Evolutionary conservation across 2,797 vertebrate species (phyloP), one percentile per base, ranked within the genome.

Genomic region (Sebastes cheni): DNA sequence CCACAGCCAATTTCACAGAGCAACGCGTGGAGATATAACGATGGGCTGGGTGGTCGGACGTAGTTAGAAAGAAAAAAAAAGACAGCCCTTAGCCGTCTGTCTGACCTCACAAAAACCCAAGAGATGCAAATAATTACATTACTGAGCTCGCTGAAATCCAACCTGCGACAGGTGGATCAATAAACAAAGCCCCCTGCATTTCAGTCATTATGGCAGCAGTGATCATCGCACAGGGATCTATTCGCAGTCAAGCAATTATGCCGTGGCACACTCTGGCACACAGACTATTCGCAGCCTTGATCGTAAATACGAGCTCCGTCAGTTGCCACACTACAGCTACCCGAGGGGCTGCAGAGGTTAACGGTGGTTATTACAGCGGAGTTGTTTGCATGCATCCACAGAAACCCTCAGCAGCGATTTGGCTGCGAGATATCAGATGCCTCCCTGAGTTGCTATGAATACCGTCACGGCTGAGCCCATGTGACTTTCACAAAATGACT

Each of bases 401-500:
- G 91, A 88, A 86, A 93, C 79, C 13, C 59, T 72, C 16, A 5
- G 69, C 77, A 73, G 50, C 6, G 13, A 80, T 80, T 86, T 89
- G 77, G 75, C 83, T 60, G 72, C 52, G 9, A 54, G 75, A 56
- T 71, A 87, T 75, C 72, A 91, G 54, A 91, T 80, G 82, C 73
- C 87, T 87, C 80, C 27, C 58, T 4, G 56, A 80, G 62, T 42
- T 80, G 72, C 77, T 79, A 74, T 73, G 75, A 88, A 86, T 71
- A 36, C 74, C 13, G 65, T 30, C 2, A 9, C 59, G 54, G 83
- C 42, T 8, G 18, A 75, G 75, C 23, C 55, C 2, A 8, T 50
- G 36, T 36, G 60, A 7, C 58, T 58, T 80, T 84, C 34, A 61
- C 16, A 42, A 14, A n/a, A 73, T 7, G 82, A 97, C 98, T 98